phyloP scores from a whole-genome alignment of 2,113 vertebrate species.

The Marcusenius ussheri region DNA sequence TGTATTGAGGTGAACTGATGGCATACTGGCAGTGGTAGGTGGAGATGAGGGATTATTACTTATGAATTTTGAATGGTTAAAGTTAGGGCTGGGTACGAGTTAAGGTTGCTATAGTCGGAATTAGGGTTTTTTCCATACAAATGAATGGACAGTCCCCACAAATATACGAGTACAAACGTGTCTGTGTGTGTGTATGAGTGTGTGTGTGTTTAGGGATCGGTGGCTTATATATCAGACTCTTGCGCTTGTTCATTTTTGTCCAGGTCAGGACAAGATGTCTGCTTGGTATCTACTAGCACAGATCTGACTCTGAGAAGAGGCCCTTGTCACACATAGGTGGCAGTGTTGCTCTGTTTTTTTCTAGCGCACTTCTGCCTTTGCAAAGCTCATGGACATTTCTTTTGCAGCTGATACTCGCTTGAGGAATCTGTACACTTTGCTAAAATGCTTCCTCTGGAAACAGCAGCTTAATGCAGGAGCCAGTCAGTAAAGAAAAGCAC shows the following conservation, averaged over 20 bases:
- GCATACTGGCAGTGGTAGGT: too few relatives aligned
- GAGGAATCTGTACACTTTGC: not conserved
- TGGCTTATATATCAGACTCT: not conserved
- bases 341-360: slow-evolving; percentile 13
- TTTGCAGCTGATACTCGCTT: not conserved
- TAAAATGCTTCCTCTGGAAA: not conserved
- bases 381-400: not conserved
- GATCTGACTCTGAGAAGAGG: not conserved
- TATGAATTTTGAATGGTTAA: too few relatives aligned
- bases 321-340: slow-evolving; percentile 9
- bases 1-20: too few relatives aligned
- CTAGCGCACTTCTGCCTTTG: not conserved
- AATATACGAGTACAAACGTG: not conserved
- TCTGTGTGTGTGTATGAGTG: not conserved
- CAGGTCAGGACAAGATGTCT: not conserved
- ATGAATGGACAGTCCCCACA: not conserved
- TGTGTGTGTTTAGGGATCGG: not conserved
- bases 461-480: not conserved
- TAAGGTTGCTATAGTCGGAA: not conserved
- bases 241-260: not conserved
- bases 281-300: not conserved
- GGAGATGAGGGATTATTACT: too few relatives aligned
- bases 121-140: not conserved
- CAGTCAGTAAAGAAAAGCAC: not conserved
- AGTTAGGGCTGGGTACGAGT: not conserved